Conservation (phyloP, 2,797 vertebrate genomes). For the Enteromius fasciolatus region DNA sequence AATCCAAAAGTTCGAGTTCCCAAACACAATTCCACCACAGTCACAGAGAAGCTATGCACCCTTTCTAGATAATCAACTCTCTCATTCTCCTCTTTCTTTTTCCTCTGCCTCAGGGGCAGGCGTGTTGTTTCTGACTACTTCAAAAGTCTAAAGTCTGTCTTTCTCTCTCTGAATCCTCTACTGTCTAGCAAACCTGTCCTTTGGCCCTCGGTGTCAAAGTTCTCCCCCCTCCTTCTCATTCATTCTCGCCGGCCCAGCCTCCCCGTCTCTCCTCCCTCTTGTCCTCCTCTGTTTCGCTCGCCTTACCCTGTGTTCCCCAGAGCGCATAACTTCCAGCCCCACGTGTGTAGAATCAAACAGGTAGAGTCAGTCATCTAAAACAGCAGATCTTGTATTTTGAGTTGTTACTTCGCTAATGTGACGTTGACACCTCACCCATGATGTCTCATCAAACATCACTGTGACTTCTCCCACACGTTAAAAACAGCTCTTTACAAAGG, state of each 20-base stretch:
- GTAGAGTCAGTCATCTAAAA: slow-evolving; percentile 46
- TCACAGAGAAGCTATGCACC: background rate
- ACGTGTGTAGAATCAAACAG: slow-evolving; percentile 30
- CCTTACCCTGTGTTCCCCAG: slow-evolving; percentile 53
- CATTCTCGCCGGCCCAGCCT: background rate
- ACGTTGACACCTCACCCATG: background rate
- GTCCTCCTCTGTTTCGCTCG: slow-evolving; percentile 33
- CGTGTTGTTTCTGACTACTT: slow-evolving; percentile 56
- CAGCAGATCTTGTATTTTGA: slow-evolving; percentile 19
- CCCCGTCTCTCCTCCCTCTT: slow-evolving; percentile 35
- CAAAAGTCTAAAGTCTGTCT: slow-evolving; percentile 41
- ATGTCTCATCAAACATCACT: slow-evolving; percentile 8
- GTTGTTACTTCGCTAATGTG: background rate
- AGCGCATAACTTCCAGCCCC: slow-evolving; percentile 64
- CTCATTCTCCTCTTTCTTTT: slow-evolving; percentile 10
- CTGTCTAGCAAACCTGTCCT: slow-evolving; percentile 24
- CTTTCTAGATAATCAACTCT: background rate
- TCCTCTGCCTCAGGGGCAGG: slow-evolving; percentile 19
- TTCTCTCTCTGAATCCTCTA: slow-evolving; percentile 14
- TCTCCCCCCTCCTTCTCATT: slow-evolving; percentile 35
- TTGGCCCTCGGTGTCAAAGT: slow-evolving; percentile 43
- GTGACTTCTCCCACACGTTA: background rate
- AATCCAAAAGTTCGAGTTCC: background rate
- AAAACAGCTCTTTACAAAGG: background rate
- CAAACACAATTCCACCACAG: slow-evolving; percentile 36